phyloP scores from a whole-genome alignment of 2,113 vertebrate genomes.

The Sprattus sprattus region DNA sequence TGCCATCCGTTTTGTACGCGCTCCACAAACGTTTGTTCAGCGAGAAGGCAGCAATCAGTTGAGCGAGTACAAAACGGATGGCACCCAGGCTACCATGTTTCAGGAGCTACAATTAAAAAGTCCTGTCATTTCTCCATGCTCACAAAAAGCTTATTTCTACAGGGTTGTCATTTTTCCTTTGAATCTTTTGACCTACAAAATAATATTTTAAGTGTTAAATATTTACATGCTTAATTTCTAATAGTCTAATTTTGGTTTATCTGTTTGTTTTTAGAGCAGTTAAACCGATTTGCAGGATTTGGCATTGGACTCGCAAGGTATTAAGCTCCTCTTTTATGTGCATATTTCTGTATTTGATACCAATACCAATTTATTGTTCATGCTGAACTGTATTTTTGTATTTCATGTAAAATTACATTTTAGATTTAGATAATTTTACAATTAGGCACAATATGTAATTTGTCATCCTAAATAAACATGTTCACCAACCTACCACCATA shows the following conservation, averaged over 20 bases:
- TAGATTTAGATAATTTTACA: too few species aligned
- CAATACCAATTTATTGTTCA: not conserved
- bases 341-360: not conserved
- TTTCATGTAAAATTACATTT: not conserved
- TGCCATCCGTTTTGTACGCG: too few species aligned
- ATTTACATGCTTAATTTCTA: conserved; percentile 39
- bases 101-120: not conserved
- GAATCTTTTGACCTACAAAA: not conserved
- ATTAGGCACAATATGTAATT: too few species aligned
- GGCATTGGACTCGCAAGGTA: conserved; percentile 94
- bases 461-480: too few species aligned
- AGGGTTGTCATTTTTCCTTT: not conserved
- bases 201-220: not conserved
- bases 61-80: too few species aligned
- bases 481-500: too few species aligned
- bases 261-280: conserved; percentile 75
- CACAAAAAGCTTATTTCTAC: not conserved
- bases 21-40: too few species aligned
- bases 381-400: too few species aligned
- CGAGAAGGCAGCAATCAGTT: too few species aligned
- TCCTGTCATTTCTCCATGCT: not conserved
- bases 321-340: conserved; percentile 20
- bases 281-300: conserved; percentile 89
- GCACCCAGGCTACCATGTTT: not conserved
- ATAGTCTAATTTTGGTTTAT: conserved; percentile 52